A percentile compares a stretch with the other conserved stretches of the same genome.
These are phyloP conservation scores for Tetheella fluctuosa DNA, from an alignment of 2,888 invertebrate genomes.

Conservation along the genomic window DNA sequence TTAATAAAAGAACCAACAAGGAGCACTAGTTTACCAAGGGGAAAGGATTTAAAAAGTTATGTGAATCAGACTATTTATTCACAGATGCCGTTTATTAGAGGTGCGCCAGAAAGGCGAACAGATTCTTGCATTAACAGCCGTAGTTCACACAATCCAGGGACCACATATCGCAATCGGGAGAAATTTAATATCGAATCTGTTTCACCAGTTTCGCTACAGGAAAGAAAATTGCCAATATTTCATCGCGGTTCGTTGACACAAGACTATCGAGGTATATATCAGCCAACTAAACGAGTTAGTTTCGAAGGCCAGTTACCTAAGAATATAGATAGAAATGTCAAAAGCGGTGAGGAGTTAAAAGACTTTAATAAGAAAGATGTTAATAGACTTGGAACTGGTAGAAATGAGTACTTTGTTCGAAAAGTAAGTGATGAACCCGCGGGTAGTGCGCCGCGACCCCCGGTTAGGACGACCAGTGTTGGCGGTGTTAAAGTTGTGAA, in stretches of 20 bases:
- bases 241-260: slow-evolving; percentile 50
- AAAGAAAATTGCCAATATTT: slow-evolving; percentile 42
- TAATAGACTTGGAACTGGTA: slow-evolving; percentile 31
- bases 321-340: slow-evolving; percentile 26
- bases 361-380: slow-evolving; percentile 31
- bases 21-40: slow-evolving; percentile 65
- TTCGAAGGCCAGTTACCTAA: slow-evolving; percentile 53
- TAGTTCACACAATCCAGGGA: slow-evolving; percentile 47
- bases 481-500: slow-evolving; percentile 38
- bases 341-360: slow-evolving; percentile 35
- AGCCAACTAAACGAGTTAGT: slow-evolving; percentile 61
- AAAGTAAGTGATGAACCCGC: slow-evolving; percentile 37
- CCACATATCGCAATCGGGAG: slow-evolving; percentile 63
- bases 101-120: slow-evolving; percentile 66
- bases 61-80: slow-evolving; percentile 51
- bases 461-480: slow-evolving; percentile 70
- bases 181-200: slow-evolving; percentile 43
- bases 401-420: slow-evolving; percentile 28
- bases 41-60: slow-evolving; percentile 49
- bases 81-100: slow-evolving; percentile 58
- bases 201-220: slow-evolving; percentile 35
- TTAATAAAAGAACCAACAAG: slow-evolving; percentile 46
- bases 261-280: slow-evolving; percentile 35
- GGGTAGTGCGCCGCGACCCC: slow-evolving; percentile 63
- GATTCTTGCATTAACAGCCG: slow-evolving; percentile 61